These are phyloP conservation scores for Nemapogon koenigi DNA, from an alignment of 2,888 invertebrate genomes.

Conservation along the genomic window DNA sequence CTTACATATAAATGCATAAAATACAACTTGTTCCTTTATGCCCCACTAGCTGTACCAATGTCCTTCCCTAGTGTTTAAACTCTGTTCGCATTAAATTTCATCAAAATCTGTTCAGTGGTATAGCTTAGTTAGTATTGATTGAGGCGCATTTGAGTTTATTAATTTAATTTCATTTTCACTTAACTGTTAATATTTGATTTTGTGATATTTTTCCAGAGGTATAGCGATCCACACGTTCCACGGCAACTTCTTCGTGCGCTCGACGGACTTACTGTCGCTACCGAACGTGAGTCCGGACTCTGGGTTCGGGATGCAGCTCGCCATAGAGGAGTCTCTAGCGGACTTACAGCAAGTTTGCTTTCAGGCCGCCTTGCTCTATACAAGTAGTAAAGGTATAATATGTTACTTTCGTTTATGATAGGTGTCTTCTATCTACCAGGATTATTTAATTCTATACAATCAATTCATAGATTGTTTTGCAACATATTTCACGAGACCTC, in stretches of 20 bases:
- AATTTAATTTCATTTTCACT: not conserved
- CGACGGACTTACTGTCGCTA: slow-evolving; percentile 93
- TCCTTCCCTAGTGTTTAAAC: too few species aligned
- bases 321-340: slow-evolving; percentile 89
- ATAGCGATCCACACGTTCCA: slow-evolving; percentile 97
- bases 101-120: too few species aligned
- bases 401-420: not conserved
- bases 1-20: too few species aligned
- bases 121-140: too few species aligned
- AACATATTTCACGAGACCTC: too few species aligned
- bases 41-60: too few species aligned
- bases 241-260: slow-evolving; percentile 98
- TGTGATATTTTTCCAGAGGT: slow-evolving; percentile 62
- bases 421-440: too few species aligned
- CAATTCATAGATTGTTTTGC: too few species aligned
- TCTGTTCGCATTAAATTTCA: too few species aligned
- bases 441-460: too few species aligned
- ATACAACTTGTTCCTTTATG: too few species aligned
- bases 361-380: slow-evolving; percentile 97
- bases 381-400: slow-evolving; percentile 67
- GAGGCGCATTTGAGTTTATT: too few species aligned
- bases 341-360: slow-evolving; percentile 92
- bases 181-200: not conserved
- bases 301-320: slow-evolving; percentile 97
- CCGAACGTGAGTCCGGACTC: slow-evolving; percentile 99